phyloP scores from a whole-genome alignment of 37 sponge, comb jelly and placozoan genomes.

The Diacarnus erythraeanus region DNA sequence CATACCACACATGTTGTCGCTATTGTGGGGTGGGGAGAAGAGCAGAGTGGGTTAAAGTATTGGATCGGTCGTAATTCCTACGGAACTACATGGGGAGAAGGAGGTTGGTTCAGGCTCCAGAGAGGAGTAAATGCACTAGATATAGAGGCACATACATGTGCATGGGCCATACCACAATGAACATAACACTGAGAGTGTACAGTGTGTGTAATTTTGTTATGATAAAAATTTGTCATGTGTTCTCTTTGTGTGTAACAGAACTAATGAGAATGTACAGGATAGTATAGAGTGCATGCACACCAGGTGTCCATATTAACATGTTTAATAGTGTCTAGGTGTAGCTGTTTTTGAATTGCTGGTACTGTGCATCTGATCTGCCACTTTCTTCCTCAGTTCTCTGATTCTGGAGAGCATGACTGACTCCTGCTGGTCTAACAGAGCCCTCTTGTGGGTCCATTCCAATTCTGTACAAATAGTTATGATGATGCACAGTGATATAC shows the following conservation, averaged over 20 bases:
- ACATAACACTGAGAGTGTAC: background rate
- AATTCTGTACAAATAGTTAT: slow-evolving; percentile 18
- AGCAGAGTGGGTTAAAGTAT: slow-evolving; percentile 49
- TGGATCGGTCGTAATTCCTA: slow-evolving; percentile 85
- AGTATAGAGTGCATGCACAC: background rate
- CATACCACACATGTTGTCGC: slow-evolving; percentile 74
- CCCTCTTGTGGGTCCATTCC: slow-evolving; percentile 48
- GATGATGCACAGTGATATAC: too few species aligned
- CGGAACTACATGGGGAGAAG: slow-evolving; percentile 84
- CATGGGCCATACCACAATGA: slow-evolving; percentile 65
- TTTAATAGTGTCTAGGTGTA: background rate
- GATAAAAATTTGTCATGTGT: background rate
- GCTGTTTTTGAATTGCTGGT: background rate
- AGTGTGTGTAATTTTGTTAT: background rate
- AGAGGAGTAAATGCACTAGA: slow-evolving; percentile 69
- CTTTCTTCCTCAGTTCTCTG: slow-evolving; percentile 51
- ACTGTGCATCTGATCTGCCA: slow-evolving; percentile 24
- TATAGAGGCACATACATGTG: slow-evolving; percentile 68
- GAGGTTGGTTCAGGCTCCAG: slow-evolving; percentile 77
- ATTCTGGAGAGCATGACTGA: slow-evolving; percentile 43
- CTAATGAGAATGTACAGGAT: background rate
- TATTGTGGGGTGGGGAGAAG: slow-evolving; percentile 75
- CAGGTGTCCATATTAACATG: background rate
- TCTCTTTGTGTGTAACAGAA: background rate
- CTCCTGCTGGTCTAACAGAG: slow-evolving; percentile 49